These are phyloP conservation scores for Chironomus riparius DNA, from an alignment of 2,888 invertebrate genomes.

Conservation along the genomic window DNA sequence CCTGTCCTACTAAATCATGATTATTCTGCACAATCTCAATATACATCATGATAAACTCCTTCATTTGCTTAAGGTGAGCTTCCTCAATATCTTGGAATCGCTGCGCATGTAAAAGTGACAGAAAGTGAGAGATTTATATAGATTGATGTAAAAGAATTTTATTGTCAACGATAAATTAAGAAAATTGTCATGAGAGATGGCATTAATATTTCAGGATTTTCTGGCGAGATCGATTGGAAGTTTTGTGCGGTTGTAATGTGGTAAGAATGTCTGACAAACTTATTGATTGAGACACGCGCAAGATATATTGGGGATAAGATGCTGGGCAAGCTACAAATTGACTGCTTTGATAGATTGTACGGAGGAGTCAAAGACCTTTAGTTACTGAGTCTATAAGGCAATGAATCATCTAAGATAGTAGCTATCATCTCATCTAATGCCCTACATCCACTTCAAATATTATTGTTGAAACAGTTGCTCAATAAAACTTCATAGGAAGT, in stretches of 20 bases:
- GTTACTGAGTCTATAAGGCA: too few relatives aligned
- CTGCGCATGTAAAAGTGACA: conserved; percentile 37
- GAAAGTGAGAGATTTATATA: conserved; percentile 3
- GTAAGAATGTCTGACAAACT: too few relatives aligned
- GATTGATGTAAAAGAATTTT: background rate
- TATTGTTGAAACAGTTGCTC: background rate
- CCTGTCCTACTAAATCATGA: conserved; percentile 81
- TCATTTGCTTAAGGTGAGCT: conserved; percentile 87
- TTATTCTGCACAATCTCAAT: conserved; percentile 79
- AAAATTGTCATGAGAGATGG: background rate
- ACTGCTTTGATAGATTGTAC: too few relatives aligned
- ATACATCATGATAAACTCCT: conserved; percentile 84
- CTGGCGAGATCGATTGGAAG: too few relatives aligned
- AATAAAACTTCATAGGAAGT: too few relatives aligned
- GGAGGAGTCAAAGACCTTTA: too few relatives aligned
- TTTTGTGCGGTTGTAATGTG: too few relatives aligned
- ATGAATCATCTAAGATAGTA: too few relatives aligned
- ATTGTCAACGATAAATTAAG: background rate
- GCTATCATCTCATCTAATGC: too few relatives aligned
- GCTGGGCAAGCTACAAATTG: too few relatives aligned
- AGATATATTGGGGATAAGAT: too few relatives aligned
- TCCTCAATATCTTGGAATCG: conserved; percentile 94
- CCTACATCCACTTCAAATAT: background rate
- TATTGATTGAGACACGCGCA: too few relatives aligned
- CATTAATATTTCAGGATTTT: background rate